phyloP scores from a whole-genome alignment of 2,797 vertebrate genomes.

The Tachyglossus aculeatus region DNA sequence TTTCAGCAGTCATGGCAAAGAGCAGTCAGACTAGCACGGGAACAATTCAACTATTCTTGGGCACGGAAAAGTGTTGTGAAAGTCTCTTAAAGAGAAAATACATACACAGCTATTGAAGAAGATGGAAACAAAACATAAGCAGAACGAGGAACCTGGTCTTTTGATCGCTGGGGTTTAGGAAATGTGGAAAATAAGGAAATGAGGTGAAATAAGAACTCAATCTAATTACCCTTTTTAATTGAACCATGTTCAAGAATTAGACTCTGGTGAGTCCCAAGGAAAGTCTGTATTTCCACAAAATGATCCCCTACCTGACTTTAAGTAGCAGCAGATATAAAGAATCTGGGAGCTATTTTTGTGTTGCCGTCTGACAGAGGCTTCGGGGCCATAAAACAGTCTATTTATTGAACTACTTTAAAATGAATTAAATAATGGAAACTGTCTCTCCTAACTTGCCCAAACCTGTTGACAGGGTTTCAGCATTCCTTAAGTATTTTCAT shows the following conservation, averaged over 20 bases:
- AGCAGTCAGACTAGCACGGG: not conserved
- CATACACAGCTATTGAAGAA: not conserved
- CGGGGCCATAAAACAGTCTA: not conserved
- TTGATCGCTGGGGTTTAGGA: constrained; percentile 22
- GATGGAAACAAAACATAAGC: constrained; percentile 46
- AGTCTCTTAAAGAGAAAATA: constrained; percentile 31
- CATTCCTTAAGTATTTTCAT: not conserved
- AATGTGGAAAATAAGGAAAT: constrained; percentile 63
- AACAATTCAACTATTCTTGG: not conserved
- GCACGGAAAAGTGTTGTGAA: constrained; percentile 20
- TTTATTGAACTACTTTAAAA: constrained; percentile 35
- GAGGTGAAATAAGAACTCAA: constrained; percentile 43
- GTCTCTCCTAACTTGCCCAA: not conserved
- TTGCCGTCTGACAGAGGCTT: not conserved
- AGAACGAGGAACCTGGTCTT: constrained; percentile 25
- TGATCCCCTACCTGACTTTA: constrained; percentile 1
- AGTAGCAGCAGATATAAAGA: constrained; percentile 14
- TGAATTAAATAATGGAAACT: constrained; percentile 11
- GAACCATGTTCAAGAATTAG: constrained; percentile 21
- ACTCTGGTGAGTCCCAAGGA: constrained; percentile 30
- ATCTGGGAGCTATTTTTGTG: constrained; percentile 19
- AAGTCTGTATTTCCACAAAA: constrained; percentile 40
- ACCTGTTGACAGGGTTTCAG: not conserved
- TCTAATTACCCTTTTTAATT: constrained; percentile 38
- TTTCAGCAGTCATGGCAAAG: not conserved